Percentiles rank a stretch among this genome's conserved stretches.
These are phyloP conservation scores for Cheumatopsyche charites DNA, from an alignment of 1,140 invertebrate species.

Conservation along the genomic window DNA sequence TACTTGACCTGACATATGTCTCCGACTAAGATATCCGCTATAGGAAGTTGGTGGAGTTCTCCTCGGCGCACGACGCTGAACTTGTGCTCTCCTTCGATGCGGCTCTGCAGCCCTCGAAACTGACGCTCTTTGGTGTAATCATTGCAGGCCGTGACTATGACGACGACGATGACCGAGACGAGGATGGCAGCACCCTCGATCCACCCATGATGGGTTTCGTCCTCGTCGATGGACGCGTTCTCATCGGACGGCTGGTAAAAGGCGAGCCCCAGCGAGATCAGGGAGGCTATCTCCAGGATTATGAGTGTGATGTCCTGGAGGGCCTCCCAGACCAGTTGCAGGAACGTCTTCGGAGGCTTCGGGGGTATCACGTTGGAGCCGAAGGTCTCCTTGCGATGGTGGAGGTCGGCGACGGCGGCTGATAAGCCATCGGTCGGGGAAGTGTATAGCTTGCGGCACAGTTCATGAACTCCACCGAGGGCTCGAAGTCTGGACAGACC, in stretches of 20 bases:
- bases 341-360: conserved; percentile 58
- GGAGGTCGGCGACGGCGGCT: conserved; percentile 58
- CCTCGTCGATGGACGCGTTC: conserved; percentile 51
- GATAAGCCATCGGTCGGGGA: conserved; percentile 79
- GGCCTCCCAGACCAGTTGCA: conserved; percentile 73
- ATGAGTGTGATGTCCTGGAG: conserved; percentile 74
- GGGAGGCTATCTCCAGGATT: conserved; percentile 62
- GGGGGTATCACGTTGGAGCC: conserved; percentile 73
- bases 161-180: conserved; percentile 68
- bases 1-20: conserved; percentile 72
- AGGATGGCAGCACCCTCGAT: conserved; percentile 73
- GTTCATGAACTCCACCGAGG: conserved; percentile 78
- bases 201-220: conserved; percentile 56
- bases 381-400: conserved; percentile 62
- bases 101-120: conserved; percentile 70
- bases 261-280: conserved; percentile 63
- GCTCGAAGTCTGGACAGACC: conserved; percentile 74
- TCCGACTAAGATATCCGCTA: conserved; percentile 70
- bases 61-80: conserved; percentile 70
- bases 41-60: conserved; percentile 65
- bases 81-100: conserved; percentile 73
- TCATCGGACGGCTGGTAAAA: conserved; percentile 47
- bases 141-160: conserved; percentile 72
- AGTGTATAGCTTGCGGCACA: conserved; percentile 85
- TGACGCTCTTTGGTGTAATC: conserved; percentile 73